Evolutionary conservation across 2,113 vertebrate species (phyloP).

Genomic region (Onychostoma macrolepis): DNA sequence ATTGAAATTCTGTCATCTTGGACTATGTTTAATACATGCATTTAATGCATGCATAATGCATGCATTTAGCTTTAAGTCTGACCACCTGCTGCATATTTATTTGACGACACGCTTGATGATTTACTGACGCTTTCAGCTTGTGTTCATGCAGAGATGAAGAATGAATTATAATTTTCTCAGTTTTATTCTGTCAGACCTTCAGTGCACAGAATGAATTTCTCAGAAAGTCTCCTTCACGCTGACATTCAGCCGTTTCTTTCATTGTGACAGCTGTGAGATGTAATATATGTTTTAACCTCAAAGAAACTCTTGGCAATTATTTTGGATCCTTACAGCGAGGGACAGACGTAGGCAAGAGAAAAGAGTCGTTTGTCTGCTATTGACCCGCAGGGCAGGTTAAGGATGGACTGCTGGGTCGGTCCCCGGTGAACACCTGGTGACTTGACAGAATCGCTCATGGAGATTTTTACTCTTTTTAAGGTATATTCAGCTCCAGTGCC

Average conservation of each 20-base stretch:
- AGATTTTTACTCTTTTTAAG: neutral
- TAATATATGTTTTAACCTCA: neutral
- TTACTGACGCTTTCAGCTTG: neutral
- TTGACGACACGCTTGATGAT: neutral
- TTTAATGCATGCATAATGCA: neutral
- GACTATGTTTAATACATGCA: neutral
- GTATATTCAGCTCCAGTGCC: neutral
- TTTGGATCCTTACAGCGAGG: constrained; percentile 11
- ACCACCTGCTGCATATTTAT: neutral
- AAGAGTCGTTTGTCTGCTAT: neutral
- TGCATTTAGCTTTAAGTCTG: constrained; percentile 5
- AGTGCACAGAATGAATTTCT: neutral
- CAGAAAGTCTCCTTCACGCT: neutral
- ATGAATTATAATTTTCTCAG: neutral
- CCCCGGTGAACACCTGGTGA: neutral
- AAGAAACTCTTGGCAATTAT: constrained; percentile 13
- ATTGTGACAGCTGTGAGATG: neutral
- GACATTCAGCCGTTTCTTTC: neutral
- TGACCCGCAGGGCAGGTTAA: neutral
- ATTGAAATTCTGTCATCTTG: neutral
- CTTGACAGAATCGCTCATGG: neutral
- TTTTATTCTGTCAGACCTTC: neutral
- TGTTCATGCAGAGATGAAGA: neutral
- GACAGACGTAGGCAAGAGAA: neutral
- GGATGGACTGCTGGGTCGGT: neutral